Base-by-base conservation (phyloP, 2,888 invertebrate species). In the Synanthedon vespiformis region DNA sequence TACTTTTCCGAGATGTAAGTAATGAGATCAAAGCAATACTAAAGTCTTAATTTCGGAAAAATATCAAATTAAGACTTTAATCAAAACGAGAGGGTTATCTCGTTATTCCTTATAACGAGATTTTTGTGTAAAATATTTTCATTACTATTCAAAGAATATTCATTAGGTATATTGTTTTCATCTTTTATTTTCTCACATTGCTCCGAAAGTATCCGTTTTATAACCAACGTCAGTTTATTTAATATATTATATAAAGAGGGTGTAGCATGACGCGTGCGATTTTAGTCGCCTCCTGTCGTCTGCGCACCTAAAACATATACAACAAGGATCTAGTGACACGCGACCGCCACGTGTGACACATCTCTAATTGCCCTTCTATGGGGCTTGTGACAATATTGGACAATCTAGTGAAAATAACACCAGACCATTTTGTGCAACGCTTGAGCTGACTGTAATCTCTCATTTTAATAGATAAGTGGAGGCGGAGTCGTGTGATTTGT, bases 371-470 rank as follows among this genome's bases (percentile, higher is more conserved):
- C 84, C 85, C 79, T 78, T 71, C 76, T 72, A 82, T 80, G 71
- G 72, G 75, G 77, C 76, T 79, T 82, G 77, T 76, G 81, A 85
- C 86, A 86, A 87, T 85, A 87, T 86, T 85, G 80, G 71, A 83
- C 86, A 85, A 86, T 84, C 82, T 73, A 79, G 80, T 82, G 84
- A 85, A 86, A 86, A 86, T 84, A 86, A 85, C 83, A 83, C 85
- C 80, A 70, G 65, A 69, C 77, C 73, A 72, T 74, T 69, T 67
- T 60, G 65, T 69, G 63, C 70, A 71, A 61, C 68, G 67, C 69
- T 72, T 70, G 67, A 78, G 72, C 79, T 68, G 72, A 73, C 82
- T 74, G 78, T 84, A 86, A 86, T 82, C 85, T 84, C 86, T 81
- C 81, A 85, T 85, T 85, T 84, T 83, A 82, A 87, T 84, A 86